Conservation (phyloP, 2,888 invertebrate genomes). For the Stenoptilia bipunctidactyla region DNA sequence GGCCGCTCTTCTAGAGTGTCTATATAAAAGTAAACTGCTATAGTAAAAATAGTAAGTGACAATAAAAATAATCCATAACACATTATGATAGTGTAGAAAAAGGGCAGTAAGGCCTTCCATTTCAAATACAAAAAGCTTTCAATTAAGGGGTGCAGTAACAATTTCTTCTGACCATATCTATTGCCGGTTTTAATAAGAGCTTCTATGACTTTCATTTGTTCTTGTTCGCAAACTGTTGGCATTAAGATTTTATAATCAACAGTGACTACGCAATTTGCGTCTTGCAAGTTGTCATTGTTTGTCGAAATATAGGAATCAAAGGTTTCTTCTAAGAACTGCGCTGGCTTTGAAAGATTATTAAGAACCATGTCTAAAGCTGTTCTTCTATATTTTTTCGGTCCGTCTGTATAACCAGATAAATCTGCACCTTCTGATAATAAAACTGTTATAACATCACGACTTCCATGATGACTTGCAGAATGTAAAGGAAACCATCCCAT, state of each 20-base stretch:
- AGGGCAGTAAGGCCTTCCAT: conserved; percentile 66
- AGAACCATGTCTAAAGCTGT: conserved; percentile 66
- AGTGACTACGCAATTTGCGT: conserved; percentile 52
- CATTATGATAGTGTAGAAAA: conserved; percentile 63
- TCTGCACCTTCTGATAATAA: conserved; percentile 57
- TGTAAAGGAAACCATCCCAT: conserved; percentile 52
- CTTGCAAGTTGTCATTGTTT: conserved; percentile 49
- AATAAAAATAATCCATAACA: conserved; percentile 60
- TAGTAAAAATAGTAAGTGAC: conserved; percentile 57
- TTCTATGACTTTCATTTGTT: conserved; percentile 69
- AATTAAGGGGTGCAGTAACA: conserved; percentile 68
- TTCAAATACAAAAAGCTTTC: conserved; percentile 70
- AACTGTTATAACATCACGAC: conserved; percentile 65
- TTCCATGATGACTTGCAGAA: conserved; percentile 66
- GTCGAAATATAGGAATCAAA: conserved; percentile 63
- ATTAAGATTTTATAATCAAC: conserved; percentile 63
- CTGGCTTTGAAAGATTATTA: conserved; percentile 63
- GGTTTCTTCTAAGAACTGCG: conserved; percentile 61
- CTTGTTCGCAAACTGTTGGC: conserved; percentile 50
- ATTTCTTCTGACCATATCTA: conserved; percentile 48
- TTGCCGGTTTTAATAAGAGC: conserved; percentile 66
- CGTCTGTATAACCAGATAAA: conserved; percentile 45
- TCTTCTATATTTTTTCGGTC: conserved; percentile 43
- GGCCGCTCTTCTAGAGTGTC: conserved; percentile 38
- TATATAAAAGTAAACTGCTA: conserved; percentile 57